phyloP scores from a whole-genome alignment of 2,797 vertebrate species.

The Discoglossus pictus region DNA sequence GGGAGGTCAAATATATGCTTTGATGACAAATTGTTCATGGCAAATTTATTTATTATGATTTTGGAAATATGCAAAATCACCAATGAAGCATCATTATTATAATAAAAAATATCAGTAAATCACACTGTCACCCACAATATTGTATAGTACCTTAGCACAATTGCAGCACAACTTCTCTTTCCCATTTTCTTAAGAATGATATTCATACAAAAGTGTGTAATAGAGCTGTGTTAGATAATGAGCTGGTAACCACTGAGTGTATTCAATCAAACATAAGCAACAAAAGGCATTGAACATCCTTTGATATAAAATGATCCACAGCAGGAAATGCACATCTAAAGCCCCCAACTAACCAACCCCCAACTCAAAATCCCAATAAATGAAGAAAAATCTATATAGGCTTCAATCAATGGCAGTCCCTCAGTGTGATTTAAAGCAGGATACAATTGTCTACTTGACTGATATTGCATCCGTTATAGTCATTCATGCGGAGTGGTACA shows the following conservation, averaged over 20 bases:
- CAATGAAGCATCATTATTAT: no score
- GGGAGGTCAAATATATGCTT: no score
- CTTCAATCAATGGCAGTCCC: constrained; percentile 4
- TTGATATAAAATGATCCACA: constrained; percentile 35
- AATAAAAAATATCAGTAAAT: no score
- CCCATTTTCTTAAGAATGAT: constrained; percentile 7
- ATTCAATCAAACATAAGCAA: constrained; percentile 40
- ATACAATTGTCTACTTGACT: constrained; percentile 19
- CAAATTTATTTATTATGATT: no score
- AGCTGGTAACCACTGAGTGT: constrained; percentile 20
- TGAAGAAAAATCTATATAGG: constrained; percentile 22
- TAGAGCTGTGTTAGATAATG: constrained; percentile 36
- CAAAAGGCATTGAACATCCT: constrained; percentile 18
- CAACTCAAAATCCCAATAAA: constrained; percentile 26
- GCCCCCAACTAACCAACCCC: constrained; percentile 21
- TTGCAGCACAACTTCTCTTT: no score
- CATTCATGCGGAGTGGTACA: constrained; percentile 6
- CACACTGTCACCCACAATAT: no score
- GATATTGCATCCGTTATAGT: background rate
- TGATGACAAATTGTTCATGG: no score
- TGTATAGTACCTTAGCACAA: no score
- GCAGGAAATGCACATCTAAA: constrained; percentile 29
- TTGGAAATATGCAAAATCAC: no score
- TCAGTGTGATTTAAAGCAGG: background rate
- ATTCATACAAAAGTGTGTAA: constrained; percentile 20